Evolutionary conservation across 2,888 invertebrate species (phyloP).

Genomic region (Lasioglossum oenotherae): DNA sequence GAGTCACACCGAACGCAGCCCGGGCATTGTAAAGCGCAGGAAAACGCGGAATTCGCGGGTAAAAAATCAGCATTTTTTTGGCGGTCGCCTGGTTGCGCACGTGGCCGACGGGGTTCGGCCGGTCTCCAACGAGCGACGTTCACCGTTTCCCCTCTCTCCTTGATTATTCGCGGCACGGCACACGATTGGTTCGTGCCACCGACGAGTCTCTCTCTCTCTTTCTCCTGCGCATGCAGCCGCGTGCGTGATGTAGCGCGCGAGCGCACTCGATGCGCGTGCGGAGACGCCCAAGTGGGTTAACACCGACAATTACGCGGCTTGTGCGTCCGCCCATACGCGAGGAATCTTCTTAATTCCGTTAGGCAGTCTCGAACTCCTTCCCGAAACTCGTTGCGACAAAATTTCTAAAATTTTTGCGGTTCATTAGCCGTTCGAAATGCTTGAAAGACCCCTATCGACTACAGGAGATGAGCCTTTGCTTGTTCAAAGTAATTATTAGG

Average conservation of each 20-base stretch:
- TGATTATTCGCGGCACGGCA: conserved; percentile 50
- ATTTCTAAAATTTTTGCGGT: neutral
- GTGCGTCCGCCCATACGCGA: conserved; percentile 71
- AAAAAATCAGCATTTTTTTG: conserved; percentile 47
- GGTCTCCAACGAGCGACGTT: conserved; percentile 41
- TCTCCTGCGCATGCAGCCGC: conserved; percentile 54
- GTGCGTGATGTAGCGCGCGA: conserved; percentile 59
- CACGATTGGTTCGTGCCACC: conserved; percentile 66
- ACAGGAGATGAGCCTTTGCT: too few species aligned
- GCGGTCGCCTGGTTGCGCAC: conserved; percentile 42
- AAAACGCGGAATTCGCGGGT: conserved; percentile 20
- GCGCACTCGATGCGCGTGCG: conserved; percentile 66
- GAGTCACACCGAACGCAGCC: conserved; percentile 11
- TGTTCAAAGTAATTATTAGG: too few species aligned
- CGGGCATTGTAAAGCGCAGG: conserved; percentile 7
- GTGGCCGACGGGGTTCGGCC: conserved; percentile 31
- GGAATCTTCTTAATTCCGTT: conserved; percentile 73
- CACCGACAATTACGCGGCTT: conserved; percentile 77
- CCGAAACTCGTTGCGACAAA: neutral
- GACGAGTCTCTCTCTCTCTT: conserved; percentile 24
- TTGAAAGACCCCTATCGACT: too few species aligned
- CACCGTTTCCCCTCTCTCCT: conserved; percentile 50
- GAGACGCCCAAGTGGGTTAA: conserved; percentile 81
- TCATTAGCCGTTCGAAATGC: too few species aligned
- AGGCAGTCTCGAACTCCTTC: conserved; percentile 53